Evolutionary conservation across 1,140 invertebrate genomes (phyloP).

Genomic region (Steinernema feltiae): DNA sequence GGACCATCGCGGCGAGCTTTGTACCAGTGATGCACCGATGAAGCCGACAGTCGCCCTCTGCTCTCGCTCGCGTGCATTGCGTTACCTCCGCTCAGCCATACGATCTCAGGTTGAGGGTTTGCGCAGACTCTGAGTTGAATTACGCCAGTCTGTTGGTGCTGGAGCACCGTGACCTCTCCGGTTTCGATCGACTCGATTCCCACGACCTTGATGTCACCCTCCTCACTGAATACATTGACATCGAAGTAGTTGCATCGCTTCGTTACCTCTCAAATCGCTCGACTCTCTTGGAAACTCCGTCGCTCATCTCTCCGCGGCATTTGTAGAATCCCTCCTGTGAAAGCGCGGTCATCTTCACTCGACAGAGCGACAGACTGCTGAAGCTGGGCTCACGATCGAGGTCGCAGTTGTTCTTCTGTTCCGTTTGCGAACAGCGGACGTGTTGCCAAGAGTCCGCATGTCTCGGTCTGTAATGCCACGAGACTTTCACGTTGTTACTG

Average conservation of each 20-base stretch:
- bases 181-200: conserved; percentile 19
- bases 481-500: conserved; percentile 1
- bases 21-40: neutral
- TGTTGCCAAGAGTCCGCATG: neutral
- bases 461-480: neutral
- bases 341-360: neutral
- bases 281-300: neutral
- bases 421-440: neutral
- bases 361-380: neutral
- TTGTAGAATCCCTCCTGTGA: conserved; percentile 1
- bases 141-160: neutral
- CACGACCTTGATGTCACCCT: conserved; percentile 31
- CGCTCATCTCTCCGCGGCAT: conserved; percentile 4
- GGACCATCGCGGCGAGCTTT: neutral
- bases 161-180: neutral
- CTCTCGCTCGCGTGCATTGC: neutral
- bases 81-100: conserved; percentile 7
- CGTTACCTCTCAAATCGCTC: conserved; percentile 6
- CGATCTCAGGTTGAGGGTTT: conserved; percentile 24
- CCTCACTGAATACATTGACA: conserved; percentile 33
- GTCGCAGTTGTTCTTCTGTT: conserved; percentile 7
- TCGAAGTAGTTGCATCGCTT: no score
- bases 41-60: neutral
- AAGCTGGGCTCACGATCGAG: neutral
- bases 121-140: conserved; percentile 13